Evolutionary conservation across 2,797 vertebrate species (phyloP), one percentile per base, ranked within the genome.

Genomic region (Syngnathus rostellatus): DNA sequence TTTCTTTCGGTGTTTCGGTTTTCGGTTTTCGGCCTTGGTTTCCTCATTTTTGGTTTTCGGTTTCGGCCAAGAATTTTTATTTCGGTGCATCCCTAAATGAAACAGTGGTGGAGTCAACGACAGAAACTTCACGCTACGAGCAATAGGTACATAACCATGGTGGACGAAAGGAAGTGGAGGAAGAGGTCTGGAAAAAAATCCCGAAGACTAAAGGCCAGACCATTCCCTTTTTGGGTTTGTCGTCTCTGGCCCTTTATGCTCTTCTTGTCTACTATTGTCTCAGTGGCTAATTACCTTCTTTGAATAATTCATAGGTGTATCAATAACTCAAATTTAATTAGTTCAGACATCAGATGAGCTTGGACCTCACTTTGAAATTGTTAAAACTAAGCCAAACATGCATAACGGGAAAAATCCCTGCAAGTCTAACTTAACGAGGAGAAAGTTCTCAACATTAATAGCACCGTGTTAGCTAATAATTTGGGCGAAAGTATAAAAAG

Each of bases 261-360:
- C 63, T 69, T 70, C 70, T 66, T 72, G 57, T 88, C 90, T 87
- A 86, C 86, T 83, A 80, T 82, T 79, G 77, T 82, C 85, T 88
- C 81, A 74, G 79, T 81, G 73, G 81, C 86, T 89, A 85, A 89
- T 90, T 85, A 88, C 83, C 74, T 68, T 69, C 61, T 53, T 75
- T 90, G 83, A 89, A 91, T 91, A 87, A 91, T 90, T 89, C 68
- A 91, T 68, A 10, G 69, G 68, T 77, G 64, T 76, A 91, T 91
- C 84, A 90, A 91, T 91, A 89, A 90, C 91, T 88, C 77, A 90
- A 77, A 81, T 81, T 88, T 90, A 90, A 91, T 91, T 89, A 91
- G 82, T 85, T 80, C 73, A 84, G 84, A 84, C 81, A 80, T 64
- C 77, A 77, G 72, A 75, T 68, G 70, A 72, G 68, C 66, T 51